Percentiles rank a stretch among this genome's conserved stretches.
Conservation (phyloP, 2,797 vertebrate genomes). For the Melanotaenia trifasciata region DNA sequence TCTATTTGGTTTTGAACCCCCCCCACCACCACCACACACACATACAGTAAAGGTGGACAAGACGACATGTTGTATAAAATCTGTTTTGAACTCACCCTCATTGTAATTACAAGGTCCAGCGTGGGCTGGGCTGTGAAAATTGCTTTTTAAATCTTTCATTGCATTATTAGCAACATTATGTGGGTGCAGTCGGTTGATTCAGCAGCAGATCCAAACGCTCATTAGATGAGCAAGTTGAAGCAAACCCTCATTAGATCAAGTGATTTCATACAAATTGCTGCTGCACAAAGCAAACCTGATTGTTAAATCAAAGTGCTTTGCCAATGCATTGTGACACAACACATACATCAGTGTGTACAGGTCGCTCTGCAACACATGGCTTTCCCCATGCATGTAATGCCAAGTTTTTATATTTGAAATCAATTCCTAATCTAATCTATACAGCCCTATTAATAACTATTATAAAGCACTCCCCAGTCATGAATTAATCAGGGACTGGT, state of each 20-base stretch:
- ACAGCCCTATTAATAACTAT: constrained; percentile 86
- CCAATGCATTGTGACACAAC: constrained; percentile 62
- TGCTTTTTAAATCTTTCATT: constrained; percentile 30
- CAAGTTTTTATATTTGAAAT: constrained; percentile 82
- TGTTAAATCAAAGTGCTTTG: constrained; percentile 70
- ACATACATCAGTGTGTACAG: constrained; percentile 68
- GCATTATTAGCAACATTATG: constrained; percentile 38
- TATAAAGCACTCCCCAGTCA: constrained; percentile 82
- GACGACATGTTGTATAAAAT: not conserved
- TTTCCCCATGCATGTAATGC: constrained; percentile 77
- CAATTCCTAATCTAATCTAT: constrained; percentile 86
- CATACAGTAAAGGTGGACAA: constrained; percentile 21
- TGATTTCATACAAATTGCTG: constrained; percentile 60
- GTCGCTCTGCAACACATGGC: constrained; percentile 64
- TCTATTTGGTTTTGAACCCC: constrained; percentile 45
- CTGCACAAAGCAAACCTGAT: constrained; percentile 50
- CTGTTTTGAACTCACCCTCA: constrained; percentile 24
- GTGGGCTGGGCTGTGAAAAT: constrained; percentile 14
- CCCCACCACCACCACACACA: constrained; percentile 18
- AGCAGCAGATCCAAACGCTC: constrained; percentile 30
- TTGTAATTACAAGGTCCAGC: constrained; percentile 30
- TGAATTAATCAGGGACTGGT: constrained; percentile 85
- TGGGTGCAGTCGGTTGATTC: constrained; percentile 37
- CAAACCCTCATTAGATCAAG: constrained; percentile 63
- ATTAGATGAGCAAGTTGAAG: constrained; percentile 60